These are phyloP conservation scores for Margaritifera margaritifera DNA, from an alignment of 2,888 invertebrate genomes.

Conservation along the genomic window DNA sequence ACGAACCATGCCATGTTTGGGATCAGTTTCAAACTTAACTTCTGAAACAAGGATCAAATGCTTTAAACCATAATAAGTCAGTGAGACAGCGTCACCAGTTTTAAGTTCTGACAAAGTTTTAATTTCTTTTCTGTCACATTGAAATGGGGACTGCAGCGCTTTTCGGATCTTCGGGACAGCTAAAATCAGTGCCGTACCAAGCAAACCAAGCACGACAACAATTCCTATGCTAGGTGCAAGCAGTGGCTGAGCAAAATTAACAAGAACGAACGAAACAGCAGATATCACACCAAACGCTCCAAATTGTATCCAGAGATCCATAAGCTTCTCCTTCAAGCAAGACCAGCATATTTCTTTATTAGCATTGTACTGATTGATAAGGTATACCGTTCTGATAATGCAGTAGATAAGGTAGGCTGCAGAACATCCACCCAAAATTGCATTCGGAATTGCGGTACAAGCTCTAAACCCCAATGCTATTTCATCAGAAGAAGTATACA, in stretches of 20 bases:
- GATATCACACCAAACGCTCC: slow-evolving; percentile 13
- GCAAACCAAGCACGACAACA: slow-evolving; percentile 1
- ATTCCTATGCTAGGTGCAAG: slow-evolving; percentile 7
- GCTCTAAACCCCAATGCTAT: slow-evolving; percentile 1
- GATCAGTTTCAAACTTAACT: not conserved
- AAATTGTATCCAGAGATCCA: slow-evolving; percentile 14
- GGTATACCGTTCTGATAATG: slow-evolving; percentile 7
- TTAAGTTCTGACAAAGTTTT: slow-evolving; percentile 1
- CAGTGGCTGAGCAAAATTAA: slow-evolving; percentile 5
- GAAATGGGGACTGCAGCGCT: slow-evolving; percentile 13
- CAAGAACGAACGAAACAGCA: slow-evolving; percentile 5
- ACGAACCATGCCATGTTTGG: slow-evolving; percentile 2
- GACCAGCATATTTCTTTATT: slow-evolving; percentile 8
- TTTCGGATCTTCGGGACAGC: slow-evolving; percentile 10
- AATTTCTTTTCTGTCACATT: slow-evolving; percentile 4
- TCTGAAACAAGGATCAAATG: slow-evolving; percentile 8
- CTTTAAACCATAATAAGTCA: slow-evolving; percentile 4
- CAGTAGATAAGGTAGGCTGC: slow-evolving; percentile 16
- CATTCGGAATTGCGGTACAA: not conserved
- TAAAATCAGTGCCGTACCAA: slow-evolving; percentile 4
- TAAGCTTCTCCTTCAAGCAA: slow-evolving; percentile 10
- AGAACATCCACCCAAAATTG: slow-evolving; percentile 6
- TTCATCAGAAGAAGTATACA: slow-evolving; percentile 14
- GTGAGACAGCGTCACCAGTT: slow-evolving; percentile 6
- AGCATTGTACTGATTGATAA: slow-evolving; percentile 5